Conservation (phyloP, 2,888 invertebrate species). For the Petrolisthes manimaculis region DNA sequence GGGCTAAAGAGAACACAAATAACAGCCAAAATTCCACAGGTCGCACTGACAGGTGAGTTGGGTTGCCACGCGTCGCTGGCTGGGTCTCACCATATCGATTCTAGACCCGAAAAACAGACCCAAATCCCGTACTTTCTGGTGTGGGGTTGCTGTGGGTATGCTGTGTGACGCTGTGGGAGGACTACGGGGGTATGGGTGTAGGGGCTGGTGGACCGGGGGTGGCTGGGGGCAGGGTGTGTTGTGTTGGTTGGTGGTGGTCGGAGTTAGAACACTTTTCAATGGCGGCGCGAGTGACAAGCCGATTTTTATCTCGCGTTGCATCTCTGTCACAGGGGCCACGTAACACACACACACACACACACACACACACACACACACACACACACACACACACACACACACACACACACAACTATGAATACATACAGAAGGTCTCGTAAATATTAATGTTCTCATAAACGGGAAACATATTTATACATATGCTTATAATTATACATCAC, state of each 20-base stretch:
- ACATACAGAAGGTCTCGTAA: no score
- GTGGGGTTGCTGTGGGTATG: background rate
- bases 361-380: background rate
- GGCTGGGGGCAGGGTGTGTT: background rate
- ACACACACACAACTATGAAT: no score
- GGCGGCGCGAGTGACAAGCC: conserved; percentile 38
- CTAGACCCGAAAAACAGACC: conserved; percentile 8
- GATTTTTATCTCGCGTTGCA: conserved; percentile 45
- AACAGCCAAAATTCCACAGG: conserved; percentile 42
- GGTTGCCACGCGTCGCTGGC: conserved; percentile 42
- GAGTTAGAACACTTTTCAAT: conserved; percentile 17
- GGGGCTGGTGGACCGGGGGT: background rate
- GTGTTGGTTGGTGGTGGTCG: no score
- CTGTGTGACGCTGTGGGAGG: background rate
- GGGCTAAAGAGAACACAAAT: conserved; percentile 19
- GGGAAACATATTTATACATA: no score
- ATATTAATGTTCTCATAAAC: no score
- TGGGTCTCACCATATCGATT: conserved; percentile 25
- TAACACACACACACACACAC: background rate
- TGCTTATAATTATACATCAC: no score
- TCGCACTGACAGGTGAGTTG: conserved; percentile 37
- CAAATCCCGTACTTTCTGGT: background rate
- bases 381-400: background rate
- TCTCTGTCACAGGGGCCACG: conserved; percentile 19
- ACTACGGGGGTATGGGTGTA: background rate